phyloP scores from a whole-genome alignment of 2,113 vertebrate species.

The Furnarius figulus region DNA sequence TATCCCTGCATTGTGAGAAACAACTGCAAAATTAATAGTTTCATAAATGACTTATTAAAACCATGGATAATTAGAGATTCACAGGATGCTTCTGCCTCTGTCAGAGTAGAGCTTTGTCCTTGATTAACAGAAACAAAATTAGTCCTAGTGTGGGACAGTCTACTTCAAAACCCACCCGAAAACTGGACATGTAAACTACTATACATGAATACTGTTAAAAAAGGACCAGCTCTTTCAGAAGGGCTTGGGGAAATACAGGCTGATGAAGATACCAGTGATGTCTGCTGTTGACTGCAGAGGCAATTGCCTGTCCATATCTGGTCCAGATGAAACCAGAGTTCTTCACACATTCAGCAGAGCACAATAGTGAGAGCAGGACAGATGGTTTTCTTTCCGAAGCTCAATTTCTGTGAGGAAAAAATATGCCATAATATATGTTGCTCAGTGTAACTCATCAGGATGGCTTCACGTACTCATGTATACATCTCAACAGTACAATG shows the following conservation, averaged over 20 bases:
- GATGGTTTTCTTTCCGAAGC: background rate
- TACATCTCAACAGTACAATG: background rate
- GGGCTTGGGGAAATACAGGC: background rate
- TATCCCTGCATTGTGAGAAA: background rate
- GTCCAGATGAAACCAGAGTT: accelerated
- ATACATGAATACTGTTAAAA: background rate
- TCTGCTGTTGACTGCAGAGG: background rate
- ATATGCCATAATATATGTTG: background rate
- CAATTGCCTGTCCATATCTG: background rate
- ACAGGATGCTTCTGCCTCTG: background rate
- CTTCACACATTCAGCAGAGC: background rate
- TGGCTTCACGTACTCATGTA: background rate
- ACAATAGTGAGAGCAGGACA: accelerated
- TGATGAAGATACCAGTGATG: background rate
- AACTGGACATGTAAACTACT: background rate
- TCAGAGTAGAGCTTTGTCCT: background rate
- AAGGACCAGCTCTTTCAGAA: background rate
- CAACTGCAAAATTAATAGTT: background rate
- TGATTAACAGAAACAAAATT: background rate
- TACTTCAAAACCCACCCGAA: background rate
- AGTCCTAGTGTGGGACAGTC: background rate
- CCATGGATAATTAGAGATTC: background rate
- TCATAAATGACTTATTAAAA: background rate
- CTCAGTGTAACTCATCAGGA: background rate
- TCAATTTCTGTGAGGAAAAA: background rate